Conservation (phyloP, 2,113 vertebrate species). For the Antechinus flavipes region DNA sequence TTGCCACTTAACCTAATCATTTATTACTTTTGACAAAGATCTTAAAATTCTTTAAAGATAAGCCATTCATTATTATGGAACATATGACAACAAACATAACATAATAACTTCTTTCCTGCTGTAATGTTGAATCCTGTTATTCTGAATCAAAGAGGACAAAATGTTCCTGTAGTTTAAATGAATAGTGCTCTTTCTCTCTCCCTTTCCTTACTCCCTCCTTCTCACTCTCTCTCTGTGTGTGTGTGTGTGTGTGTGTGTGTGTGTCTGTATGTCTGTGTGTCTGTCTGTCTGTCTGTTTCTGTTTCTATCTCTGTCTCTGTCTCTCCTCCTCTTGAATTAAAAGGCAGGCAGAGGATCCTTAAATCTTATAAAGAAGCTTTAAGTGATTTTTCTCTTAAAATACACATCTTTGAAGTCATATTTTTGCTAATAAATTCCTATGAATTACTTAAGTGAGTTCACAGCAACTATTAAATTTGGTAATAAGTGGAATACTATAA, state of each 20-base stretch:
- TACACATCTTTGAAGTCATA: neutral
- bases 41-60: neutral
- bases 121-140: conserved; percentile 26
- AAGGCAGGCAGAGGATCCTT: neutral
- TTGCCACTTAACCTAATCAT: neutral
- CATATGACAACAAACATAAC: neutral
- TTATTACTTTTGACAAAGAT: neutral
- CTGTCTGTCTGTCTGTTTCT: neutral
- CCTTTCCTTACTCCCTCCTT: no score
- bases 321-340: neutral
- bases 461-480: conserved; percentile 67
- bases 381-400: neutral
- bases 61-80: neutral
- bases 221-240: no score
- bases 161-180: neutral
- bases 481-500: conserved; percentile 73
- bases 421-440: conserved; percentile 35
- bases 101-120: neutral
- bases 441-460: conserved; percentile 44
- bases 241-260: no score
- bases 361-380: neutral
- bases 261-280: neutral
- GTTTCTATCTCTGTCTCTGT: neutral
- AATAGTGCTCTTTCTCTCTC: neutral
- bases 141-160: neutral